Base-by-base conservation (phyloP, 2,797 vertebrate genomes). In the Luscinia luscinia region DNA sequence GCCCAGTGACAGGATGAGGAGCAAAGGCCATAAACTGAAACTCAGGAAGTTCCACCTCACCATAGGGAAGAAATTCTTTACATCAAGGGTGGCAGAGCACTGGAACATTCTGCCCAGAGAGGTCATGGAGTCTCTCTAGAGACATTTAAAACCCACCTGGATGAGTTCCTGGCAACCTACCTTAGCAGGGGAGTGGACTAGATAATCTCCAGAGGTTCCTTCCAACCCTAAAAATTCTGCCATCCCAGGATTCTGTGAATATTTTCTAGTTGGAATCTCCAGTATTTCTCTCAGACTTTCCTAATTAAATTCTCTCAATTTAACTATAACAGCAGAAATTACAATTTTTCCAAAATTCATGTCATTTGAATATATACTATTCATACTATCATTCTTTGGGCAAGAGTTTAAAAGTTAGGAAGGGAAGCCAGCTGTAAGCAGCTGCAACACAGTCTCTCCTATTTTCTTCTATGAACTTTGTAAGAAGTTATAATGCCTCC, bases 1-100 rank as follows among this genome's bases (percentile, higher is more conserved):
- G 9, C 12, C n/a, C 49, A 63, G 17, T 0, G 0, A 61, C 40
- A 24, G 23, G 18, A 38, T 3, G 6, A 69, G 38, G 43, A 57
- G 16, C 8, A 49, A 45, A 9, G 3, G 3, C 23, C 36, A 76
- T 26, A 38, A 69, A 63, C 11, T n/a, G 30, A 68, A 49, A 11
- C 16, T 34, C 34, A 34, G 34, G 34, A 34, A 34, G 34, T 34
- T 34, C 34, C 34, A 34, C 34, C 34, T 34, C 34, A 36, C 10
- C 18, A 13, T 32, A 15, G 46, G 40, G 26, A 67, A 30, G 26
- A 67, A 36, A 5, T 34, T 73, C 10, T 7, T 81, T 45, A n/a
- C 12, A 21, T 10, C 1, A 3, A 57, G n/a, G 11, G 8, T 57
- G 3, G 13, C n/a, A 69, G 36, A 49, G n/a, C 24, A 24, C 16